Percentiles rank a stretch among this genome's conserved stretches.
phyloP scores from a whole-genome alignment of 2,888 invertebrate species.

The Choristoneura rosaceana region DNA sequence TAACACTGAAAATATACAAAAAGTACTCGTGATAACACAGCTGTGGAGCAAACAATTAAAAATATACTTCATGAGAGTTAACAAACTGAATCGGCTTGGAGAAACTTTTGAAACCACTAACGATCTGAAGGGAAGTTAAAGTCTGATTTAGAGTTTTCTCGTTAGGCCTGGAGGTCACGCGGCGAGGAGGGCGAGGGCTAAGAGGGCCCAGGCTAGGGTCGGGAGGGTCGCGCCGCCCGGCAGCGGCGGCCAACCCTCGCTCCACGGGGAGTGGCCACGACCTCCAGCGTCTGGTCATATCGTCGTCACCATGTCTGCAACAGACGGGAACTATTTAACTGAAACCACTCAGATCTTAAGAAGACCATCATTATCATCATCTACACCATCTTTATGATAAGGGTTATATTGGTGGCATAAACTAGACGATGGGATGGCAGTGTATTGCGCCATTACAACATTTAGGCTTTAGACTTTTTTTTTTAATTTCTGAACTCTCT shows the following conservation, averaged over 20 bases:
- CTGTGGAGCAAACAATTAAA: constrained; percentile 14
- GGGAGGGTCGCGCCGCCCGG: constrained; percentile 39
- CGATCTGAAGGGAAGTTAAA: constrained; percentile 27
- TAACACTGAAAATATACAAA: constrained; percentile 40
- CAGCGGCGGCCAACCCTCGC: constrained; percentile 71
- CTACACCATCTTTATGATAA: too few relatives aligned
- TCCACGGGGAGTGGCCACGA: constrained; percentile 65
- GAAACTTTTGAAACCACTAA: constrained; percentile 25
- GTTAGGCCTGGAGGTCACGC: constrained; percentile 46
- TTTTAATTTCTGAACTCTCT: too few relatives aligned
- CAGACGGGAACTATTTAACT: background rate
- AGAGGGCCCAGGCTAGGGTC: constrained; percentile 44
- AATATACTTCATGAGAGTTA: constrained; percentile 8
- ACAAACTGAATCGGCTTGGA: constrained; percentile 38
- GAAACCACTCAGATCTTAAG: background rate
- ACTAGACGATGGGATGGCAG: too few relatives aligned
- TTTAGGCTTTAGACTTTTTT: too few relatives aligned
- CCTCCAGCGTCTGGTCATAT: constrained; percentile 76
- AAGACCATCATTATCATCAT: too few relatives aligned
- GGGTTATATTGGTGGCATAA: too few relatives aligned
- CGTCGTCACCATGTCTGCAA: constrained; percentile 76
- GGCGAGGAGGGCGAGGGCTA: constrained; percentile 47
- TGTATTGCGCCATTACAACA: too few relatives aligned
- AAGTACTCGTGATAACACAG: constrained; percentile 23
- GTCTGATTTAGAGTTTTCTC: constrained; percentile 32